phyloP scores from a whole-genome alignment of 2,113 vertebrate species.

The Oreochromis tanganicae region DNA sequence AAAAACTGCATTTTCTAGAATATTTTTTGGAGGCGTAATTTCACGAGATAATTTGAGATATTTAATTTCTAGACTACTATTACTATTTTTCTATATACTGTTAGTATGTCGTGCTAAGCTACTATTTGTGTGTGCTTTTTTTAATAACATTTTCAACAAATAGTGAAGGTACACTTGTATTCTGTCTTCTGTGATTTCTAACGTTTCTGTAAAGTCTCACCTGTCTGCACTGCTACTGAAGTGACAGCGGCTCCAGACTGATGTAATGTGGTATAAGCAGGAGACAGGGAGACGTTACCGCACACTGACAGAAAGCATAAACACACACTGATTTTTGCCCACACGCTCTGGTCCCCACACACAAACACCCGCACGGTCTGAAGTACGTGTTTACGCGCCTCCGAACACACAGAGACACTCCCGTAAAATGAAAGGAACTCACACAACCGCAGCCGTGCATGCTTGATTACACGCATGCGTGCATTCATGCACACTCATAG shows the following conservation, averaged over 20 bases:
- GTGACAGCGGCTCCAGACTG: constrained; percentile 45
- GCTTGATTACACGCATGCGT: constrained; percentile 11
- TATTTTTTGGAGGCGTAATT: not conserved
- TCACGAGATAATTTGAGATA: not conserved
- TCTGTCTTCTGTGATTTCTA: not conserved
- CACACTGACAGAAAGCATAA: constrained; percentile 60
- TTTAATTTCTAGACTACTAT: not conserved
- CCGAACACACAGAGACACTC: not conserved
- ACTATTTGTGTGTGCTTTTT: not conserved
- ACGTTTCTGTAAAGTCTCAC: constrained; percentile 27
- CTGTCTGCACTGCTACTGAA: not conserved
- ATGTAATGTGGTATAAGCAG: constrained; percentile 31
- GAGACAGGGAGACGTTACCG: constrained; percentile 22
- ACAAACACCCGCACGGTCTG: constrained; percentile 12
- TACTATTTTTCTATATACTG: not conserved
- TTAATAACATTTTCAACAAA: not conserved
- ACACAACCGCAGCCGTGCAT: not conserved
- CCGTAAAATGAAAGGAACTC: constrained; percentile 2
- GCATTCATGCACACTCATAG: not conserved
- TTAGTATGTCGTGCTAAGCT: not conserved
- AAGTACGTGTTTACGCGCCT: constrained; percentile 4
- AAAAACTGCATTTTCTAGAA: not conserved
- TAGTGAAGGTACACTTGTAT: not conserved
- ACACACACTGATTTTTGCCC: constrained; percentile 60
- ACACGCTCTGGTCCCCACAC: constrained; percentile 16